Percentiles rank a stretch among this genome's conserved stretches.
phyloP scores from a whole-genome alignment of 35 echinoderm and acorn worm genomes.

The Lytechinus variegatus region DNA sequence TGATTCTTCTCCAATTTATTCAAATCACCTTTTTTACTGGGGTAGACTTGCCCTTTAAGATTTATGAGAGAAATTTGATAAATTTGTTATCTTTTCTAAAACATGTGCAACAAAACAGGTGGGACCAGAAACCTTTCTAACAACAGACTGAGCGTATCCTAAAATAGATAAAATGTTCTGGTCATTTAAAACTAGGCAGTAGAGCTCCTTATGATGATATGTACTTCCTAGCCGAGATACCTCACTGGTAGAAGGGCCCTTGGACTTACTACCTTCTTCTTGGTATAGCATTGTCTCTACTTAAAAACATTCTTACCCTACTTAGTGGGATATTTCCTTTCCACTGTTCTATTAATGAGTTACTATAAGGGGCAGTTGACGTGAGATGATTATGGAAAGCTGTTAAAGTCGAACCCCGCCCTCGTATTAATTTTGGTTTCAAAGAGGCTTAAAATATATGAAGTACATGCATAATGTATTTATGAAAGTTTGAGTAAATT shows the following conservation, averaged over 20 bases:
- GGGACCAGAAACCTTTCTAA: not conserved
- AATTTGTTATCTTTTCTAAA: no score
- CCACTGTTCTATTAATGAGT: not conserved
- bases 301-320: not conserved
- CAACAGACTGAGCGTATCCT: not conserved
- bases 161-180: not conserved
- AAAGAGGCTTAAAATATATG: no score
- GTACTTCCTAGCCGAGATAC: not conserved
- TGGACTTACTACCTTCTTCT: not conserved
- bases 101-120: no score
- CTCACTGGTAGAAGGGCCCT: not conserved
- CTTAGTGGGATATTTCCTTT: not conserved
- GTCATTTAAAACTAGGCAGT: slow-evolving; percentile 12
- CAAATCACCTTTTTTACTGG: no score
- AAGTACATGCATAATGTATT: not conserved
- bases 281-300: not conserved
- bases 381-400: not conserved
- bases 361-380: not conserved
- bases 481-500: not conserved
- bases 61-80: no score
- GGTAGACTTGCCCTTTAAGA: no score
- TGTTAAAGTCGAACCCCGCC: not conserved
- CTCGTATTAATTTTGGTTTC: no score
- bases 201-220: not conserved
- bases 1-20: no score